Evolutionary conservation across 2,888 invertebrate genomes (phyloP).

Genomic region (Drosophila austrosaltans): DNA sequence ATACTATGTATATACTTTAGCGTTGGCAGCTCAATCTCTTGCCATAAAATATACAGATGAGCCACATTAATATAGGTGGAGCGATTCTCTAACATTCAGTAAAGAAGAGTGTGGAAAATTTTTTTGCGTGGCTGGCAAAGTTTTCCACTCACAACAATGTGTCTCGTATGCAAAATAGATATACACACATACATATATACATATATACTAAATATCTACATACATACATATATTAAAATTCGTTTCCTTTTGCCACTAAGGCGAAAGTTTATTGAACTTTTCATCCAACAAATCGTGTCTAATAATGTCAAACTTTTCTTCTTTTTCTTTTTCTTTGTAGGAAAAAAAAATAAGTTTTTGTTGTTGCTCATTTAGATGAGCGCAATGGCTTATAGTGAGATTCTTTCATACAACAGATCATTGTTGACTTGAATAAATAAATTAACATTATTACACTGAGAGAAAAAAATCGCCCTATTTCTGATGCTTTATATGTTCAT

Average conservation of each 20-base stretch:
- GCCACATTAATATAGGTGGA: constrained; percentile 9
- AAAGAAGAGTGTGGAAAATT: constrained; percentile 25
- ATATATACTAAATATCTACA: not conserved
- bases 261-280: constrained; percentile 55
- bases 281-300: constrained; percentile 5
- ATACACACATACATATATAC: not conserved
- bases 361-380: too few species aligned
- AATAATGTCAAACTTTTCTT: constrained; percentile 11
- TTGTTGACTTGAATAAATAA: too few species aligned
- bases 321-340: not conserved
- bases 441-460: too few species aligned
- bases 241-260: constrained; percentile 8
- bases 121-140: constrained; percentile 38
- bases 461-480: too few species aligned
- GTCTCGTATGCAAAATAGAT: constrained; percentile 10
- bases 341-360: not conserved
- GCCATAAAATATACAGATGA: constrained; percentile 10
- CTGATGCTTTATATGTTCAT: too few species aligned
- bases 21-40: constrained; percentile 17
- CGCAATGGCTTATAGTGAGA: too few species aligned
- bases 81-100: too few species aligned
- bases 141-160: constrained; percentile 12
- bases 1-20: constrained; percentile 7
- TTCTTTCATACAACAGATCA: too few species aligned
- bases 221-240: constrained; percentile 12